Evolutionary conservation across 2,888 invertebrate genomes (phyloP), one percentile per base, ranked within the genome.

Genomic region (Ceratothoa steindachneri): DNA sequence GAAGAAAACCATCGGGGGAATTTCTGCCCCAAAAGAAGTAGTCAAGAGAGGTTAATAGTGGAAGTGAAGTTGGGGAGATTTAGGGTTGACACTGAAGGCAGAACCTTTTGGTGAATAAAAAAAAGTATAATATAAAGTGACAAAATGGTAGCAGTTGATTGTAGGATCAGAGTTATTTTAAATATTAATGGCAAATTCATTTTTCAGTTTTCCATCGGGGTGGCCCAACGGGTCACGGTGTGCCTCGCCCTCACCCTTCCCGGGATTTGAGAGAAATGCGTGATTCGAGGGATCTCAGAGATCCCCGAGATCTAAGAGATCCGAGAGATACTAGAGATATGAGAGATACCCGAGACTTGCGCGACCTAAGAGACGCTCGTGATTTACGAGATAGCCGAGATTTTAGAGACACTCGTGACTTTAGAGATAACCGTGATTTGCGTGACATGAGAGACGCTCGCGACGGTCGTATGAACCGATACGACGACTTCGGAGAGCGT

Each of bases 161-260:
- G n/a, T n/a, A n/a, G n/a, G n/a, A n/a, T n/a, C n/a, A n/a, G n/a
- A n/a, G n/a, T n/a, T n/a, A n/a, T n/a, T n/a, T n/a, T n/a, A n/a
- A n/a, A n/a, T n/a, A n/a, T n/a, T n/a, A n/a, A n/a, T n/a, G n/a
- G n/a, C n/a, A n/a, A n/a, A n/a, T n/a, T n/a, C n/a, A n/a, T 41
- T 12, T 73, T 75, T 19, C 79, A 79, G 79, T 74, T 64, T 78
- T 75, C 66, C 79, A 79, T 27, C 76, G 76, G 9, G 79, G 79
- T 67, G 79, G 79, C 7, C 76, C 76, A 53, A 76, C 79, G 27
- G 79, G 79, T 24, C 79, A 79, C 52, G 79, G 79, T 1, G 69
- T 69, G 9, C 65, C 73, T 19, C 70, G 78, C 28, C 53, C 73
- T 29, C 73, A 69, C 30, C 74, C 74, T 19, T 71, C 75, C 64